These are phyloP conservation scores for Megaptera novaeangliae DNA, from an alignment of 2,113 vertebrate genomes.

Conservation along the genomic window DNA sequence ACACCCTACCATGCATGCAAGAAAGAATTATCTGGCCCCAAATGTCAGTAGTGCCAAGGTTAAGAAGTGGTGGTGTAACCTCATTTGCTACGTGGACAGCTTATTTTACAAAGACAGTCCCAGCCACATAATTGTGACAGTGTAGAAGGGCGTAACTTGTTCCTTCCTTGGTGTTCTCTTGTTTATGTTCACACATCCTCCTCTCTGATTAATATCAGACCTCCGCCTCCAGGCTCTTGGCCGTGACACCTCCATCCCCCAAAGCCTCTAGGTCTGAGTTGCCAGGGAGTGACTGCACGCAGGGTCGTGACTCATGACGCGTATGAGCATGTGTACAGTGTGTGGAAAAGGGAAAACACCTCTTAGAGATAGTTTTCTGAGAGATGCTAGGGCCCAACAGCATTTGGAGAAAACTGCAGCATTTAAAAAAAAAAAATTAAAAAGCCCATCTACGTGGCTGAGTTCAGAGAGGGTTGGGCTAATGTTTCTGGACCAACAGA, in stretches of 20 bases:
- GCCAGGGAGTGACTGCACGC: not conserved
- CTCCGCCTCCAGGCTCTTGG: not conserved
- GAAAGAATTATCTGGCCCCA: not conserved
- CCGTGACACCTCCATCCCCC: not conserved
- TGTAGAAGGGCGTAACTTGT: not conserved
- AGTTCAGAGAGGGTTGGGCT: not conserved
- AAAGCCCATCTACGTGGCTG: not conserved
- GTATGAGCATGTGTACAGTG: rapidly evolving
- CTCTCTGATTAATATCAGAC: not conserved
- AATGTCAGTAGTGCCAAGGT: not conserved
- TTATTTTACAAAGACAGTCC: not conserved
- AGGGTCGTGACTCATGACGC: rapidly evolving
- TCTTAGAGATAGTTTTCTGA: not conserved
- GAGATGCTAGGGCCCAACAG: not conserved
- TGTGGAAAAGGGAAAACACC: not conserved
- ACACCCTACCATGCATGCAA: rapidly evolving
- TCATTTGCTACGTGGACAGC: not conserved
- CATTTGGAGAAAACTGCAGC: not conserved
- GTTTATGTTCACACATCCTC: not conserved
- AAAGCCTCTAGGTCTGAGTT: not conserved
- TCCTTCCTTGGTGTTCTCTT: not conserved
- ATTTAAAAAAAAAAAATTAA: not conserved
- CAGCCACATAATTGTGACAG: rapidly evolving
- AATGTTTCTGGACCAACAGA: not conserved
- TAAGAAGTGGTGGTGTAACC: not conserved